Evolutionary conservation across 2,888 invertebrate species (phyloP).

Genomic region (Caenorhabditis drosophilae): DNA sequence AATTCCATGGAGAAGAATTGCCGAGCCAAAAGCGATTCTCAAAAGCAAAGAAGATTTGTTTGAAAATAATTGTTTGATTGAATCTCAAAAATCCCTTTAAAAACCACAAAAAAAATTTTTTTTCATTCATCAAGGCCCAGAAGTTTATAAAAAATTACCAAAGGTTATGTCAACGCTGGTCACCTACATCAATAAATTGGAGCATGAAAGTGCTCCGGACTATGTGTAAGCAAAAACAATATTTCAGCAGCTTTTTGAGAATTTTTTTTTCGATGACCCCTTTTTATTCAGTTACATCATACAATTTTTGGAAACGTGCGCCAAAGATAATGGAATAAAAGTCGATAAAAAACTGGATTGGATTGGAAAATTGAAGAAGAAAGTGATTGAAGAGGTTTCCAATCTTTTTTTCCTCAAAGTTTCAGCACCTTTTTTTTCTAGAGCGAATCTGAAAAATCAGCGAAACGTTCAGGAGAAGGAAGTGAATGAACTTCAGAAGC

Average conservation of each 20-base stretch:
- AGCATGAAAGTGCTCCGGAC: constrained; percentile 23
- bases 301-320: constrained; percentile 18
- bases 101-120: not conserved
- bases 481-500: too few relatives aligned
- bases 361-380: constrained; percentile 36
- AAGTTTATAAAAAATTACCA: constrained; percentile 13
- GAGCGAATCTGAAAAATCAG: constrained; percentile 5
- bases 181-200: constrained; percentile 23
- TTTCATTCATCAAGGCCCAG: not conserved
- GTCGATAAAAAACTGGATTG: constrained; percentile 38
- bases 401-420: not conserved
- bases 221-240: too few relatives aligned
- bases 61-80: constrained; percentile 1
- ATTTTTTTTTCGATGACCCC: too few relatives aligned
- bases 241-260: too few relatives aligned
- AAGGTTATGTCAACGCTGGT: constrained; percentile 7
- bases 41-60: constrained; percentile 11
- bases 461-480: too few relatives aligned
- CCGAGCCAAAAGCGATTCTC: constrained; percentile 12
- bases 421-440: not conserved
- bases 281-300: too few relatives aligned
- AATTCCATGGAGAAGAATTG: constrained; percentile 33
- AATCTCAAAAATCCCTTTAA: not conserved
- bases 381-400: constrained; percentile 14
- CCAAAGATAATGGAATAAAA: constrained; percentile 15